Base-by-base conservation (phyloP, 2,797 vertebrate species). In the Threskiornis aethiopicus region DNA sequence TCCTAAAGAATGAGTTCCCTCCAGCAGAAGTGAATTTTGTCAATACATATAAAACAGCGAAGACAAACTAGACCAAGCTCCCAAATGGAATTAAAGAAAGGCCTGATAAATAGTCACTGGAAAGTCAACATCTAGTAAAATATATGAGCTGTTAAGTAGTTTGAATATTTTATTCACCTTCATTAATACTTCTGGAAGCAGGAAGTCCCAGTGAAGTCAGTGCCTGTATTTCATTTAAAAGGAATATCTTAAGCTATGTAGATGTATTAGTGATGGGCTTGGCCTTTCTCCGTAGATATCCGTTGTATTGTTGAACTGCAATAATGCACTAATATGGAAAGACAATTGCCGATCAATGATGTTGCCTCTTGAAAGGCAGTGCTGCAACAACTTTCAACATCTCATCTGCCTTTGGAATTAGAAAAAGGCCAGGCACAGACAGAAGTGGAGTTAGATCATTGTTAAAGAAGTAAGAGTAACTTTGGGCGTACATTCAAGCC, bases 91-190 rank as follows among this genome's bases (percentile, higher is more conserved):
- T 66, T 79, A 84, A 89, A 78, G 35, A 82, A 92, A 91, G 72
- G 39, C 37, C 79, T 93, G 65, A 93, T 76, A 93, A 96, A 96
- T 78, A 90, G 76, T 55, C 54, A 87, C 18, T 59, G 62, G 58
- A 87, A 92, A 95, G n/a, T 84, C 76, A 89, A 84, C 65, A 52
- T 59, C 69, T 73, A 81, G 55, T 44, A 67, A 86, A 94, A 92
- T 46, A 84, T 18, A 86, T 39, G 47, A 91, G 26, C 62, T 88
- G 47, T 76, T 89, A 91, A 85, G 76, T 39, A 81, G 78, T 91
- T 82, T 88, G 72, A 88, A 85, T 92, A 83, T 87, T 92, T 88
- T 90, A 78, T 86, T 87, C 89, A 87, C 82, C 49, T 96, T 91
- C 76, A 90, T 89, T 97, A 90, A 65, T 67, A 86, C 2, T 16